Base-by-base conservation (phyloP, 2,888 invertebrate species). In the Tetanocera ferruginea region DNA sequence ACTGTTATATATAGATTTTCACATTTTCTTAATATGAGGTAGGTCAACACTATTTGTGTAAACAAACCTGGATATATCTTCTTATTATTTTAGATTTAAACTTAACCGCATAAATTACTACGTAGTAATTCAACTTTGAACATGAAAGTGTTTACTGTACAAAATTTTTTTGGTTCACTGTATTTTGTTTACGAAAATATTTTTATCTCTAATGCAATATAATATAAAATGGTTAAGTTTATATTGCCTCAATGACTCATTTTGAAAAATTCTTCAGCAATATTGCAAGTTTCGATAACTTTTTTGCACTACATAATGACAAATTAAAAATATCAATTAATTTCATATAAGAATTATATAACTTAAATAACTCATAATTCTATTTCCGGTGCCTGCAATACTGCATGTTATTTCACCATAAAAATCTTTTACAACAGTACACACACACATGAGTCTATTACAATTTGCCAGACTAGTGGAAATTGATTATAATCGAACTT, bases 321-420 rank as follows among this genome's bases (percentile, higher is more conserved):
- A 17, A 51, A 17, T 51, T 8, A 3, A 6, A 49, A 49, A 51
- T 51, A 3, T 51, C 2, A 51, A 17, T 51, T 4, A 31, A 31
- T 31, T 4, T 4, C 3, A 31, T 31, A 31, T 31, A 4, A 31
- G 31, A 31, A 31, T 31, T 31, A 31, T 31, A 5, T 31, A 31
- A 31, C 31, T 31, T 31, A 31, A 31, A 31, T 31, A 31, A 31
- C 31, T 31, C 43, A 43, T 43, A 2, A 43, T 43, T 43, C 11
- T 43, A 43, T 43, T 43, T 43, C 11, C 43, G 43, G 11, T 43
- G 11, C 55, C 3, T n/a, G 3, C 2, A 19, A 19, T 55, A 8
- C 5, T 14, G 34, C 8, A 9, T 51, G 23, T 23, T 51, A 51
- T 70, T 70, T 70, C 70, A 70, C 51, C 70, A 70, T 17, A n/a